Conservation (phyloP, 2,888 invertebrate genomes). For the Agrotis exclamationis region DNA sequence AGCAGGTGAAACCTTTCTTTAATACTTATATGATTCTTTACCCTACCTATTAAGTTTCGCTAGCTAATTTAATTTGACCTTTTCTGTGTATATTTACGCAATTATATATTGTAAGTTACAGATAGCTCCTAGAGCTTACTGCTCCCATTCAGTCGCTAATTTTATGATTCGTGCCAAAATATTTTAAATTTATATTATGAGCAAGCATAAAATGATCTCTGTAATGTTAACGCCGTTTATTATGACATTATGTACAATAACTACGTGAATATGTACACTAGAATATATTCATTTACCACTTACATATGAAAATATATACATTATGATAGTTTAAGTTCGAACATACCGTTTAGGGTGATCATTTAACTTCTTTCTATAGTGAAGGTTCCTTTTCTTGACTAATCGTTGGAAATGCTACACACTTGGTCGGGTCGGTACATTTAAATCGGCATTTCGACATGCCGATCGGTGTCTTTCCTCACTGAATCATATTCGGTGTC, state of each 20-base stretch:
- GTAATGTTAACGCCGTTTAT: slow-evolving; percentile 42
- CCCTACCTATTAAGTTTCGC: no score
- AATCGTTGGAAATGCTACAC: background rate
- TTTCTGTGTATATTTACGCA: slow-evolving; percentile 6
- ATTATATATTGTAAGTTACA: slow-evolving; percentile 13
- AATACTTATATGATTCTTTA: no score
- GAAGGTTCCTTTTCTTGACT: slow-evolving; percentile 9
- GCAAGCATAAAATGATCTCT: slow-evolving; percentile 63
- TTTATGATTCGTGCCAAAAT: slow-evolving; percentile 65
- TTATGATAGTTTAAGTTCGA: slow-evolving; percentile 29
- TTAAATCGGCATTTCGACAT: background rate
- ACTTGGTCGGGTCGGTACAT: background rate
- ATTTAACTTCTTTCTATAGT: background rate
- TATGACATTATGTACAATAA: slow-evolving; percentile 24
- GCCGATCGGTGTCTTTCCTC: no score
- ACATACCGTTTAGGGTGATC: slow-evolving; percentile 32
- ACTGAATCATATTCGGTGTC: no score
- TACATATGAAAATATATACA: slow-evolving; percentile 24
- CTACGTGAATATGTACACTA: slow-evolving; percentile 37
- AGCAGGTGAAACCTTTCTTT: no score
- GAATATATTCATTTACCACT: slow-evolving; percentile 50
- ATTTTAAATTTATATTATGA: slow-evolving; percentile 50
- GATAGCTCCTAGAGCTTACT: slow-evolving; percentile 23
- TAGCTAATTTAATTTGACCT: no score
- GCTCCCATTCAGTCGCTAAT: slow-evolving; percentile 44